Evolutionary conservation across 2,797 vertebrate genomes (phyloP), one percentile per base, ranked within the genome.

Genomic region (Scolopax bukidnonensis): DNA sequence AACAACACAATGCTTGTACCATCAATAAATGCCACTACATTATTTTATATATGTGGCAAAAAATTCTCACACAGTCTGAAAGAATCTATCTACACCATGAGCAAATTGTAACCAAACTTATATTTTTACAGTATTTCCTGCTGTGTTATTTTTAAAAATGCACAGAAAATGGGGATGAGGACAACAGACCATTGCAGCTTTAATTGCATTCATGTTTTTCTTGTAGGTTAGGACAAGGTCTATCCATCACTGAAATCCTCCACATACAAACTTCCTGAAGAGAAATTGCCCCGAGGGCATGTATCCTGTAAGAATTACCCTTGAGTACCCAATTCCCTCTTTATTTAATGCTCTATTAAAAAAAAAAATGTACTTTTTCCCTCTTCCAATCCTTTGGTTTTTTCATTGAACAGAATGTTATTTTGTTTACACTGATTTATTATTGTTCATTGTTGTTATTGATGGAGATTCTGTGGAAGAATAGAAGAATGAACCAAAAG

Each of bases 111-210:
- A 48, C 6, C 12, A 40, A 84, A 56, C 5, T 30, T 23, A 23
- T 4, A 32, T 33, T 45, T 70, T 57, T 47, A 36, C 5, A 50
- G 14, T 16, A 16, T 54, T 70, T 90, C 16, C 10, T 63, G 69
- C 33, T 24, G 3, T 4, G 24, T 24, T 77, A 11, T 36, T 47
- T 36, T 10, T 27, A 77, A 84, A 94, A 83, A 84, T 38, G 11
- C 2, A 43, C 5, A 47, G 36, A 76, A 77, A 76, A 54, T 14
- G 21, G 0, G 3, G 3, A 16, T 2, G 21, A 4, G 16, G 10
- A 43, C 7, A 23, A 43, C 28, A 43, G 19, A 84, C 20, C 2
- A 6, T 8, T 56, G 16, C 4, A 88, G 11, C 4, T 54, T 36
- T 33, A 45, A 41, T 41, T 61, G 30, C 4, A 10, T 1, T 51